Evolutionary conservation across 2,888 invertebrate genomes (phyloP).

Genomic region (Leptinotarsa peninsularis): DNA sequence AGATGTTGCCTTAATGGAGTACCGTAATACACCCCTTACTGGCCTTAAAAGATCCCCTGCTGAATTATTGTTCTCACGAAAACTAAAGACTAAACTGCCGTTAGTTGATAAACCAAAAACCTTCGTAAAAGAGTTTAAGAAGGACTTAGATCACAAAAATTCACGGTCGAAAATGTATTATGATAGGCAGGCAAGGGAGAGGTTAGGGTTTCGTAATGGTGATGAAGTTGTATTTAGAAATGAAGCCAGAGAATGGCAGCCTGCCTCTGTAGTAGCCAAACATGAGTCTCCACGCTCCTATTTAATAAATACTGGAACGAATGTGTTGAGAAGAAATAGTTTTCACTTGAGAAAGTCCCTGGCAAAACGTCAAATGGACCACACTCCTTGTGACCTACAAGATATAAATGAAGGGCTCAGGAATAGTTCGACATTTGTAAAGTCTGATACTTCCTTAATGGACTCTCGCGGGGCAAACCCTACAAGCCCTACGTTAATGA

Average conservation of each 20-base stretch:
- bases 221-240: conserved; percentile 10
- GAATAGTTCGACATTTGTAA: background rate
- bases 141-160: background rate
- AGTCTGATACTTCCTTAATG: background rate
- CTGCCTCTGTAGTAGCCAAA: conserved; percentile 1
- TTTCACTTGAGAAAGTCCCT: background rate
- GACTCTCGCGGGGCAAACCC: background rate
- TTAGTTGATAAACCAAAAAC: conserved; percentile 5
- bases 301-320: background rate
- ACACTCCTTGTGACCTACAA: conserved; percentile 4
- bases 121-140: conserved; percentile 1
- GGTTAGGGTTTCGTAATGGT: background rate
- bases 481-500: conserved; percentile 7
- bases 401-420: background rate
- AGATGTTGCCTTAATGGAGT: conserved; percentile 14
- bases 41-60: conserved; percentile 13
- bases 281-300: background rate
- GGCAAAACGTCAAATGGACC: conserved; percentile 3
- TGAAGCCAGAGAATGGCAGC: conserved; percentile 10
- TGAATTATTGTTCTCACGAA: conserved; percentile 5
- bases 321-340: conserved; percentile 4
- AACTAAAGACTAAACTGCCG: conserved; percentile 6
- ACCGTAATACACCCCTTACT: conserved; percentile 17
- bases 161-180: background rate
- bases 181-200: background rate